Base-by-base conservation (phyloP, 2,113 vertebrate genomes). In the Phrynosoma platyrhinos region DNA sequence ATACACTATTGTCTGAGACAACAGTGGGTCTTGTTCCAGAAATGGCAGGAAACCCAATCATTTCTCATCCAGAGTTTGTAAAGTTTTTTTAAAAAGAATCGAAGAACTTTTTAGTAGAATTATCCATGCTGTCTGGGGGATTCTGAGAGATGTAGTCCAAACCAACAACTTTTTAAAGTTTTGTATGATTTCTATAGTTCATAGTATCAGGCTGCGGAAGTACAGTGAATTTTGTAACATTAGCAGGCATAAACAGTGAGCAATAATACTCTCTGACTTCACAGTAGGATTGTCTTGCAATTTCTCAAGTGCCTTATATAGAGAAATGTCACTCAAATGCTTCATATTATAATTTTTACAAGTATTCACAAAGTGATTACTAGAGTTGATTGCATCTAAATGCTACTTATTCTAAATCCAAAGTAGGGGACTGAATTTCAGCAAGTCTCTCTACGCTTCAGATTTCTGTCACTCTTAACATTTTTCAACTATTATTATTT, bases 361-460 rank as follows among this genome's bases (percentile, higher is more conserved):
- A 68, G 30, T 85, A 52, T 16, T 66, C 13, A 40, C 55, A 78
- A n/a, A 75, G 42, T 78, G 62, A 86, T 78, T 79, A 86, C 40
- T 32, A 32, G 58, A 21, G 30, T 47, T 86, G 84, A 79, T 86
- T 86, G 40, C 75, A 68, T 52, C 27, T 55, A 32, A 27, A 86
- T 78, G 30, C 14, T 52, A 40, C 58, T 52, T 78, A 78, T 86
- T 86, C 58, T 86, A n/a, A 79, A 86, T 78, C 58, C 75, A 86
- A 16, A 86, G 76, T 27, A 78, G 75, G 10, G 40, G 58, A 32
- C 27, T 86, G 27, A 64, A 52, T 76, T 77, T 84, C 69, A 84
- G 52, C 9, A 36, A 72, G 69, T 4, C 36, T 86, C 75, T 86
- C 36, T 21, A 79, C 16, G 23, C 20, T 84, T 72, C 53, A 72